Base-by-base conservation (phyloP, 2,113 vertebrate species). In the Geococcyx californianus region DNA sequence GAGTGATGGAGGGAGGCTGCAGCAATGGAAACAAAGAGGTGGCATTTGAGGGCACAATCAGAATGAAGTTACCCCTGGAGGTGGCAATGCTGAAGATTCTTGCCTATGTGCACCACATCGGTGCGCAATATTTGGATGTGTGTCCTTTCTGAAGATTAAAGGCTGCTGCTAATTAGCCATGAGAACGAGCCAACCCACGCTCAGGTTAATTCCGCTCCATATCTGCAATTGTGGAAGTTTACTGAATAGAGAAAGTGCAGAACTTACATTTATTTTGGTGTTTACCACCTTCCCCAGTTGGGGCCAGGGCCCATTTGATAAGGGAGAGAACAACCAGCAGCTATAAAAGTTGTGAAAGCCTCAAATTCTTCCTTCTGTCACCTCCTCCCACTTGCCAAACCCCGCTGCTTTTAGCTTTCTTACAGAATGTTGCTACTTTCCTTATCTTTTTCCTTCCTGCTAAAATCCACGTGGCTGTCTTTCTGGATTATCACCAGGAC, bases 61-160 rank as follows among this genome's bases (percentile, higher is more conserved):
- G 11, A 13, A 76, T 9, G 69, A 4, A 4, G 18, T 18, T 52
- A 12, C 3, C 38, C 54, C 60, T 20, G 3, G 14, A 6, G 7
- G 8, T 17, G 52, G 20, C 20, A 34, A 0, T 5, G 51, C 34
- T n/a, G 62, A 4, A n/a, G 58, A 33, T 23, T 7, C 25, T 66
- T 26, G 16, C 18, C 38, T 18, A 0, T 4, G 38, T 4, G 49
- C 24, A 2, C 67, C 47, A 34, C 69, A 29, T 9, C 31, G 13
- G 16, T 7, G 58, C 9, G 40, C 3, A 16, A 8, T 17, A 3
- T 20, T 26, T 80, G 54, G 40, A 25, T 20, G 9, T 1, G 16
- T 16, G 54, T 36, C 63, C 63, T 31, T 63, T 52, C 36, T 45
- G 44, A 58, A 52, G 63, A 44, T 26, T 23, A 44, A 82, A 75